Percentiles rank a stretch among this genome's conserved stretches.
These are phyloP conservation scores for Lepidothrix coronata DNA, from an alignment of 2,113 vertebrate species.

Conservation along the genomic window DNA sequence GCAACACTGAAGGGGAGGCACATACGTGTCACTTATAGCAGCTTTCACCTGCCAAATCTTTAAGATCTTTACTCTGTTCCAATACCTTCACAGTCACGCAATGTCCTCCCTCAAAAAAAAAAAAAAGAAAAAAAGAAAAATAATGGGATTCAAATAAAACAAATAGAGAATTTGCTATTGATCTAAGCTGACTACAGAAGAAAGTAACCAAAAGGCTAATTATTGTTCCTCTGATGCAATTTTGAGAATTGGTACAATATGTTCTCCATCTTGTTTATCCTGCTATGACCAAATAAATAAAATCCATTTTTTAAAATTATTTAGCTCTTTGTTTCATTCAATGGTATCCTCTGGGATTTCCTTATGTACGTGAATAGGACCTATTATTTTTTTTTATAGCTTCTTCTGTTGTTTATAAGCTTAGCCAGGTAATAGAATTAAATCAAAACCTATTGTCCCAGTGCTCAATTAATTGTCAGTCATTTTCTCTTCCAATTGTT, in stretches of 20 bases:
- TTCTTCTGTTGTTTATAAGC: background rate
- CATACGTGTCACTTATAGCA: background rate
- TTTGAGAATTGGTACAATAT: constrained; percentile 49
- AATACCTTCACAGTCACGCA: constrained; percentile 47
- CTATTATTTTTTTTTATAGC: constrained; percentile 17
- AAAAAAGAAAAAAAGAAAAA: background rate
- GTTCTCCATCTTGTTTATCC: constrained; percentile 44
- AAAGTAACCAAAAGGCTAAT: constrained; percentile 64
- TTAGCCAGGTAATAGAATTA: background rate
- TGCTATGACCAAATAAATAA: constrained; percentile 30
- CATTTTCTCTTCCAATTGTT: background rate
- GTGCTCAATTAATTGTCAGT: background rate
- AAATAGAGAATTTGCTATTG: constrained; percentile 41
- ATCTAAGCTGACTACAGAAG: constrained; percentile 58
- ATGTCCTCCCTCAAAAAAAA: background rate
- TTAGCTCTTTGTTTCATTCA: constrained; percentile 12
- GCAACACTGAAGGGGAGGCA: background rate
- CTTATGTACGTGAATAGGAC: background rate
- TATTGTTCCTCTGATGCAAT: constrained; percentile 59
- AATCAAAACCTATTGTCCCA: background rate
- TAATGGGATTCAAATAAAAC: constrained; percentile 18
- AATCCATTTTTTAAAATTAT: constrained; percentile 14
- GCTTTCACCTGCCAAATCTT: constrained; percentile 27
- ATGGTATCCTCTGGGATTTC: background rate
- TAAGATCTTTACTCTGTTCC: background rate